These are phyloP conservation scores for Condylostylus longicornis DNA, from an alignment of 1,140 invertebrate genomes.

Conservation along the genomic window DNA sequence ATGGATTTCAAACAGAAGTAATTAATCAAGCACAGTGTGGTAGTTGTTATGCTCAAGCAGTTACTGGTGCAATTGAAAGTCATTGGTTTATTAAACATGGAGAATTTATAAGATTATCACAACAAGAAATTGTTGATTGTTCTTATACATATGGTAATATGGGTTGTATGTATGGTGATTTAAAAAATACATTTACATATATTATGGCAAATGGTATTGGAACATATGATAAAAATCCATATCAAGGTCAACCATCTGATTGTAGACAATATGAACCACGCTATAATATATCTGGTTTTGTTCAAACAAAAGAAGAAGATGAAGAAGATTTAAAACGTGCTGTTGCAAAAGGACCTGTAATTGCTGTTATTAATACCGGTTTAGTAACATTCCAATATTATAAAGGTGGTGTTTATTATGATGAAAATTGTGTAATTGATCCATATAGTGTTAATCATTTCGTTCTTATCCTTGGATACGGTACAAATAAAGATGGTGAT, in stretches of 20 bases:
- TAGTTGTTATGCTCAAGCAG: conserved; percentile 80
- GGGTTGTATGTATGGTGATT: conserved; percentile 78
- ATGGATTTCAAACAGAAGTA: conserved; percentile 42
- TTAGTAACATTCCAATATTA: conserved; percentile 41
- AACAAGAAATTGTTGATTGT: conserved; percentile 92
- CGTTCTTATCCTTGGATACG: conserved; percentile 42
- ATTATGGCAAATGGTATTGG: conserved; percentile 70
- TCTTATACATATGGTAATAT: conserved; percentile 72
- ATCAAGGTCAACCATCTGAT: conserved; percentile 52
- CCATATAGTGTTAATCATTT: conserved; percentile 19
- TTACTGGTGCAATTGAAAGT: conserved; percentile 75
- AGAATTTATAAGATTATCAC: conserved; percentile 71
- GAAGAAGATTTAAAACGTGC: conserved; percentile 55
- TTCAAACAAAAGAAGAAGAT: conserved; percentile 41
- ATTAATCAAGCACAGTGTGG: conserved; percentile 85
- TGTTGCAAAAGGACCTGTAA: conserved; percentile 68
- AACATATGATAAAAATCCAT: conserved; percentile 61
- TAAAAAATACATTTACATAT: conserved; percentile 79
- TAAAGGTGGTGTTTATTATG: conserved; percentile 38
- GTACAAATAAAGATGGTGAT: conserved; percentile 36
- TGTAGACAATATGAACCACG: conserved; percentile 28
- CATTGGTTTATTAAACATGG: conserved; percentile 74
- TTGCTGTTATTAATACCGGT: conserved; percentile 81
- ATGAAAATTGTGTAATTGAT: conserved; percentile 45
- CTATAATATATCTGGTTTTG: neutral